phyloP scores from a whole-genome alignment of 2,113 vertebrate genomes.

The Mormyrus iriodes region DNA sequence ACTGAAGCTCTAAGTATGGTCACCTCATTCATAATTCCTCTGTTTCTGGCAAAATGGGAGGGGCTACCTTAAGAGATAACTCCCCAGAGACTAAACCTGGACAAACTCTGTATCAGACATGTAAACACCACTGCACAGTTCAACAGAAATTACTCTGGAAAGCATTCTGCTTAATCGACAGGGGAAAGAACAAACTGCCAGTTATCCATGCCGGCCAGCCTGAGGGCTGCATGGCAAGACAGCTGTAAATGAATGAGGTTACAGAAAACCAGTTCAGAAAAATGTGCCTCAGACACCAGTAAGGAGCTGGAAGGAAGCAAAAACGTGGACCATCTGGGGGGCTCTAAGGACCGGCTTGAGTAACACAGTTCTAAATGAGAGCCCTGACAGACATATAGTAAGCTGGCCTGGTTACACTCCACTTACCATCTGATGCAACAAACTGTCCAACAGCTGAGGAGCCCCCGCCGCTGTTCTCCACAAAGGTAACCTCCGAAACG shows the following conservation, averaged over 20 bases:
- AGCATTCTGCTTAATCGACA: neutral
- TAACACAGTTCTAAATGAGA: neutral
- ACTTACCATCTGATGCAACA: constrained; percentile 83
- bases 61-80: neutral
- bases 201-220: neutral
- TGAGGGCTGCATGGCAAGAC: neutral
- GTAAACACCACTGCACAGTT: neutral
- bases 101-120: neutral
- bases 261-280: neutral
- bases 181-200: neutral
- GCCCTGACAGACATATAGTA: neutral
- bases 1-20: neutral
- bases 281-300: neutral
- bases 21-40: neutral
- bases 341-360: neutral
- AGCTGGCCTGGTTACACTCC: neutral
- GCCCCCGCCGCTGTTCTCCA: constrained; percentile 85
- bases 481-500: constrained; percentile 91
- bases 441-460: constrained; percentile 93
- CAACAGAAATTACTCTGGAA: neutral
- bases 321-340: neutral
- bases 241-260: neutral
- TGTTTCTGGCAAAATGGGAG: neutral
- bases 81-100: neutral
- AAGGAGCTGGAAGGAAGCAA: neutral